Evolutionary conservation across 2,888 invertebrate species (phyloP).

Genomic region (Ophioninae sp.): DNA sequence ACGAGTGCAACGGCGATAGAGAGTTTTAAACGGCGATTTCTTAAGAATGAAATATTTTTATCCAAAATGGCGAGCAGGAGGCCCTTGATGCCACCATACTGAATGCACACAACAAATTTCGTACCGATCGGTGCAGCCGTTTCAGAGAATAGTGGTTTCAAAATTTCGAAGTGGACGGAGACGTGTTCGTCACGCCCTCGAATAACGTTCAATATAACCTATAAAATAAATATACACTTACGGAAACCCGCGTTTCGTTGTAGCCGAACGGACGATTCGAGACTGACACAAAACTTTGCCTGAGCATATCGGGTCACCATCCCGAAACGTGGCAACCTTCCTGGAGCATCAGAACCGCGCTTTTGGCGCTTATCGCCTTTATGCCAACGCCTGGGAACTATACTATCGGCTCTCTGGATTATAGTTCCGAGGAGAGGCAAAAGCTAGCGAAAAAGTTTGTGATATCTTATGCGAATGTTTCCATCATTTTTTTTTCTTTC

Average conservation of each 20-base stretch:
- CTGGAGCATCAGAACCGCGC: slow-evolving; percentile 96
- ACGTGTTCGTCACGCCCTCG: too few species aligned
- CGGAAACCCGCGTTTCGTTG: slow-evolving; percentile 61
- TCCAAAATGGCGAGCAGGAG: too few species aligned
- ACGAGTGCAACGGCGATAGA: too few species aligned
- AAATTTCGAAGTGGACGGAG: too few species aligned
- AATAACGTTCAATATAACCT: background rate
- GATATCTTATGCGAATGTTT: slow-evolving; percentile 69
- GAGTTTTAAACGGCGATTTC: too few species aligned
- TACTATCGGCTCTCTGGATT: slow-evolving; percentile 95
- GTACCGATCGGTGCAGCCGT: too few species aligned
- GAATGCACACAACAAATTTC: too few species aligned
- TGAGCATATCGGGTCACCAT: slow-evolving; percentile 97
- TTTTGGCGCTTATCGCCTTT: slow-evolving; percentile 95
- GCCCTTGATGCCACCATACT: too few species aligned
- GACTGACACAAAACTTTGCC: slow-evolving; percentile 95
- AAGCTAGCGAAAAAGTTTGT: slow-evolving; percentile 89
- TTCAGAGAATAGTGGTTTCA: too few species aligned
- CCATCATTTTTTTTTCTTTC: background rate
- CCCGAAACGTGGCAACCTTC: slow-evolving; percentile 99
- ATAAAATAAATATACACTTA: slow-evolving; percentile 1
- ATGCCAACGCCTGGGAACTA: slow-evolving; percentile 96
- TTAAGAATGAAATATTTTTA: too few species aligned
- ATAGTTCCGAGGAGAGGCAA: slow-evolving; percentile 91
- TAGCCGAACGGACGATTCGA: slow-evolving; percentile 97